Base-by-base conservation (phyloP, 2,888 invertebrate genomes). In the Rhingia campestris region DNA sequence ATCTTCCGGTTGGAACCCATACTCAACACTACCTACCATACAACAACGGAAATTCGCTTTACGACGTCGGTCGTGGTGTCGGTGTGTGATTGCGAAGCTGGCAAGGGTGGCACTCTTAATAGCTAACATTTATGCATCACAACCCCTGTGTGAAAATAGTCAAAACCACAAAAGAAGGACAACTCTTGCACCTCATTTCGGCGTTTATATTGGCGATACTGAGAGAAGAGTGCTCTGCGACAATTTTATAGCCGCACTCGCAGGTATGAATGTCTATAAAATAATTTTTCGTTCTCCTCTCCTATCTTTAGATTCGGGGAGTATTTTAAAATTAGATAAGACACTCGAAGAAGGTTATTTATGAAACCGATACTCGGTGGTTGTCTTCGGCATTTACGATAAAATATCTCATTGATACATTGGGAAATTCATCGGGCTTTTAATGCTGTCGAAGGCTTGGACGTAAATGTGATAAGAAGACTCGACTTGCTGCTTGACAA, bases 321-420 rank as follows among this genome's bases (percentile, higher is more conserved):
- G 86, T 80, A 84, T 86, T 86, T 87, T 79, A 76, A 84, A 87
- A 86, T 81, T 59, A 86, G 87, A 87, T 87, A 87, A 87, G 86
- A 79, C 58, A 53, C 74, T 51, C 53, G 59, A 82, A 59, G 72
- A 64, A 58, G 61, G 81, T 80, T 77, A 54, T 85, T 86, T 75
- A 86, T 82, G 79, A 73, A 79, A 51, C 41, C 67, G 73, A 77
- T 69, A 72, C 81, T 54, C 30, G 12, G 43, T 43, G 79, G 63
- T 64, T 79, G 79, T 49, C 63, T 74, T 61, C 53, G 64, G 33
- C 69, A 67, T 45, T 82, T 63, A 56, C 22, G 72, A 79, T 64
- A 79, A 82, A 77, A 72, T 77, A 81, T 51, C 72, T 69, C 53
- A 67, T 82, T 63, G 73, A 79, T 82, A 69, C 59, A 77, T 79